Evolutionary conservation across 2,113 vertebrate genomes (phyloP).

Genomic region (Thamnaconus septentrionalis): DNA sequence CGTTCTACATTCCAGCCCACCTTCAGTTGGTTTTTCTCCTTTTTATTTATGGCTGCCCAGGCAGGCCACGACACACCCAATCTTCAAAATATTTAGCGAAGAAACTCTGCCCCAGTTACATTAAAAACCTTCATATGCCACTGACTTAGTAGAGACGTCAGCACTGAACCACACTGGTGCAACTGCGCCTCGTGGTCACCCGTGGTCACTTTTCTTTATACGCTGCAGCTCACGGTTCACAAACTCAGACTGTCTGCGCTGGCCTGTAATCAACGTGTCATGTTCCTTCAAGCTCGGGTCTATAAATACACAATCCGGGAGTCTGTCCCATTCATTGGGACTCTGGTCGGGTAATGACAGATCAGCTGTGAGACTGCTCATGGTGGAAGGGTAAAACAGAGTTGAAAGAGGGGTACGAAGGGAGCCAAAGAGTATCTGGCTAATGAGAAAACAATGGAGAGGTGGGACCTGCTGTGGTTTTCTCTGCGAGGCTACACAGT

Average conservation of each 20-base stretch:
- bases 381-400: slow-evolving; percentile 18
- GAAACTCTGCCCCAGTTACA: slow-evolving; percentile 4
- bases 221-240: slow-evolving; percentile 45
- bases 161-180: slow-evolving; percentile 20
- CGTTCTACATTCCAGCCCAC: too few species aligned
- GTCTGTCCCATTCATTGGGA: slow-evolving; percentile 14
- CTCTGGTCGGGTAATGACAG: slow-evolving; percentile 16
- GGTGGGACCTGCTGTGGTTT: slow-evolving; percentile 8
- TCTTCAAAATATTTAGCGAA: slow-evolving; percentile 2
- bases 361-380: slow-evolving; percentile 13
- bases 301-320: slow-evolving; percentile 43
- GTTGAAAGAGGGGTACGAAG: slow-evolving; percentile 30
- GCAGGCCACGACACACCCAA: neutral
- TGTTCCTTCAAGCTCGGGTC: slow-evolving; percentile 17
- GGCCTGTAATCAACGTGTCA: slow-evolving; percentile 57
- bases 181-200: slow-evolving; percentile 20
- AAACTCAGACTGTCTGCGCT: slow-evolving; percentile 40
- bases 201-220: slow-evolving; percentile 28
- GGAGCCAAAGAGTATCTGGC: slow-evolving; percentile 14
- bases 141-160: slow-evolving; percentile 27
- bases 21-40: too few species aligned
- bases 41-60: too few species aligned
- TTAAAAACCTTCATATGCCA: slow-evolving; percentile 7
- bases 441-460: slow-evolving; percentile 15
- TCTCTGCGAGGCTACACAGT: slow-evolving; percentile 12